Evolutionary conservation across 2,888 invertebrate species (phyloP).

Genomic region (Hirtodrosophila cameraria): DNA sequence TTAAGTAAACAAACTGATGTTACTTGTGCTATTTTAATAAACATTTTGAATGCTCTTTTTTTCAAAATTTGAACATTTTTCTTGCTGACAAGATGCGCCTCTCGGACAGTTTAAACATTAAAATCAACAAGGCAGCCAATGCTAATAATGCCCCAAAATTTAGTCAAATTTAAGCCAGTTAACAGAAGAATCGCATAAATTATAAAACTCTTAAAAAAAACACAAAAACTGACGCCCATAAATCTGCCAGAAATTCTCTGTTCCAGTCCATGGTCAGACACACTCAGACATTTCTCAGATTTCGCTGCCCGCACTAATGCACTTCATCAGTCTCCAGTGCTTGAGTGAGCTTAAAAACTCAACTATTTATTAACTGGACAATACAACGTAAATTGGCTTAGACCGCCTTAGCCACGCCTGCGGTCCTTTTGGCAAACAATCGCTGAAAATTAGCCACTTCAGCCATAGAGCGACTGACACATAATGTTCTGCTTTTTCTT

Average conservation of each 20-base stretch:
- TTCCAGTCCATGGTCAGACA: conserved; percentile 5
- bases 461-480: conserved; percentile 4
- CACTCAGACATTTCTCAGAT: conserved; percentile 21
- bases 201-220: conserved; percentile 4
- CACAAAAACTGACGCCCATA: conserved; percentile 29
- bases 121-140: too few species aligned
- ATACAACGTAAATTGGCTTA: conserved; percentile 63
- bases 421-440: conserved; percentile 32
- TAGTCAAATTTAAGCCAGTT: not conserved
- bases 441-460: conserved; percentile 59
- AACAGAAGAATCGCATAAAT: conserved; percentile 12
- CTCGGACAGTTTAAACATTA: too few species aligned
- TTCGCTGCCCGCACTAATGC: conserved; percentile 28
- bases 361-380: conserved; percentile 73
- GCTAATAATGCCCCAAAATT: not conserved
- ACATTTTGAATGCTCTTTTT: too few species aligned
- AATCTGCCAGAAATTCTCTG: conserved; percentile 42
- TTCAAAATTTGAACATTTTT: too few species aligned
- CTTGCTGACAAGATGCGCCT: too few species aligned
- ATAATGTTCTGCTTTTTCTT: conserved; percentile 30
- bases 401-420: conserved; percentile 39
- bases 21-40: too few species aligned
- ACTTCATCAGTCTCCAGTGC: conserved; percentile 41
- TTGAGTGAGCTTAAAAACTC: conserved; percentile 9
- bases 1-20: too few species aligned